Base-by-base conservation (phyloP, 1,140 invertebrate genomes). In the Metaphire vulgaris region DNA sequence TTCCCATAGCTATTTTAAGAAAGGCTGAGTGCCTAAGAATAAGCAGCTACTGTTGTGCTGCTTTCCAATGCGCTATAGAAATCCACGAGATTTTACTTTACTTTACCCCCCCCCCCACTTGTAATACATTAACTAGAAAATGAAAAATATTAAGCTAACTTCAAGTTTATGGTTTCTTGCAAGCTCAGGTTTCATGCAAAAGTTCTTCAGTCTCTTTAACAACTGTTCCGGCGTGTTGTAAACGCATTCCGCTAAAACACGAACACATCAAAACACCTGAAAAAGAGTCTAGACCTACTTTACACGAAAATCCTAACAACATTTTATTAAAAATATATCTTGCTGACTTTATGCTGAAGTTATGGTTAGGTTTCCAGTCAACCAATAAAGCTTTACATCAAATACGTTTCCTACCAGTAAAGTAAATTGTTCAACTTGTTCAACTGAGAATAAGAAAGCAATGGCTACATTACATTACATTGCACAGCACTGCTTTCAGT, bases 181-280 rank as follows among this genome's bases (percentile, higher is more conserved):
- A 77, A 72, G 76, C 16, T 69, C 14, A n/a, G 84, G 84, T 14
- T 77, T 77, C 29, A 65, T 78, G 79, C 83, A 84, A 69, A 81
- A 83, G 29, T 79, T 75, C 74, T 76, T 78, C 29, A 85, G 73
- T 72, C 72, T 89, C 80, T 88, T 88, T 30, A 88, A 85, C 1
- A 91, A 80, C 70, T 90, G 87, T 69, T 86, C 83, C 64, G 86
- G 80, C 72, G 89, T 89, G 66, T 88, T 88, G 81, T 90, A 92
- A 0, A 91, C 81, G 81, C 88, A 90, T 66, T 88, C 82, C 34
- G 85, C 85, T 86, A 79, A 56, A 79, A 78, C 71, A 68, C 15
- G 79, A 70, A 33, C 30, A 1, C n/a, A n/a, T n/a, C n/a, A n/a
- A n/a, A n/a, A n/a, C n/a, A n/a, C 2, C 69, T 69, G 67, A 2